Evolutionary conservation across 2,113 vertebrate genomes (phyloP).

Genomic region (Athene noctua): DNA sequence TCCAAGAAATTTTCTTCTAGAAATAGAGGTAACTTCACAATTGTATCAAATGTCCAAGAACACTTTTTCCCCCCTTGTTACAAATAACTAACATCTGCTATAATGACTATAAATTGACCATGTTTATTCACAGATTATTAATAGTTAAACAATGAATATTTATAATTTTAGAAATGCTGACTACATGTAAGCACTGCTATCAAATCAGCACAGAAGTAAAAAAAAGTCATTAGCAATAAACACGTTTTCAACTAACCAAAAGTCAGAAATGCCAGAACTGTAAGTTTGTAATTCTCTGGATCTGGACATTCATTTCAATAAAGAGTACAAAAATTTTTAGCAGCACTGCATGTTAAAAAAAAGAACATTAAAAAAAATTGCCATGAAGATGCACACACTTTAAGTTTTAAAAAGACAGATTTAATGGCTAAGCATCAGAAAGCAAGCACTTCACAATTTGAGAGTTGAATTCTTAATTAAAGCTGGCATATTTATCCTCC

Average conservation of each 20-base stretch:
- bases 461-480: slow-evolving; percentile 43
- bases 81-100: slow-evolving; percentile 41
- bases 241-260: neutral
- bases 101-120: slow-evolving; percentile 41
- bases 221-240: neutral
- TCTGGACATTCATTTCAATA: neutral
- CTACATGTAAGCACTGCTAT: neutral
- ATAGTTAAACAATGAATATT: slow-evolving; percentile 47
- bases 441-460: slow-evolving; percentile 51
- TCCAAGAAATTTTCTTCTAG: neutral
- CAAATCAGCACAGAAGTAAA: slow-evolving; percentile 31
- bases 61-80: slow-evolving; percentile 10
- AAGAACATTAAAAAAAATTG: neutral
- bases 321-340: neutral
- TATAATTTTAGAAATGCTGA: slow-evolving; percentile 53
- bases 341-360: neutral
- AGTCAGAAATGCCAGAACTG: neutral
- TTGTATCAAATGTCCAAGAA: neutral
- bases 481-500: slow-evolving; percentile 44
- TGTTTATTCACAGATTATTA: slow-evolving; percentile 44
- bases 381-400: neutral
- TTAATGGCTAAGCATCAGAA: slow-evolving; percentile 59
- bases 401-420: slow-evolving; percentile 41
- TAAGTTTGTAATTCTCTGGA: neutral
- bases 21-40: neutral